A percentile compares a stretch with the other conserved stretches of the same genome.
Evolutionary conservation across 2,113 vertebrate species (phyloP).

Genomic region (Pelecanus crispus): DNA sequence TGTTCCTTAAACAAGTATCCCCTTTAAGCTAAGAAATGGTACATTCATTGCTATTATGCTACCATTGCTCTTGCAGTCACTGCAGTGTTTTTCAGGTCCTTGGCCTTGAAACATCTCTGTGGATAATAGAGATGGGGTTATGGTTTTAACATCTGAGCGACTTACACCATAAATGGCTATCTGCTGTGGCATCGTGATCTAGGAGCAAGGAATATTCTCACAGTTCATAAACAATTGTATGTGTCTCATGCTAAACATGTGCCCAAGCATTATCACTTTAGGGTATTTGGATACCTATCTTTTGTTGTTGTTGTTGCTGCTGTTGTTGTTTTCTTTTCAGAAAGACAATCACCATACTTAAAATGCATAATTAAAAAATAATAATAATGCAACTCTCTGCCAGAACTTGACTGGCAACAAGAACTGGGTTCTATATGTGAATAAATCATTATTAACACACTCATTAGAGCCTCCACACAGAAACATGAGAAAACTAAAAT

Average conservation of each 20-base stretch:
- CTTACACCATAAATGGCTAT: not conserved
- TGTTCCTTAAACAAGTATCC: conserved; percentile 22
- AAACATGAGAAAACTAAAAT: conserved; percentile 14
- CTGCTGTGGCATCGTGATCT: not conserved
- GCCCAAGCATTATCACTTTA: not conserved
- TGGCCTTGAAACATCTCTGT: not conserved
- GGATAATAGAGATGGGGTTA: not conserved
- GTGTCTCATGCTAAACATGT: not conserved
- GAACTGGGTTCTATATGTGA: not conserved
- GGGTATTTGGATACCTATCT: not conserved
- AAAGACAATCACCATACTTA: not conserved
- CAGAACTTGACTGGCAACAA: conserved; percentile 30
- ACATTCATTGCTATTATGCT: not conserved
- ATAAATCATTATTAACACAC: conserved; percentile 11
- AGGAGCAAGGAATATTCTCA: not conserved
- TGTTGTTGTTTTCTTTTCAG: not conserved
- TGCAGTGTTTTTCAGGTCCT: not conserved
- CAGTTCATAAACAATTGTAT: not conserved
- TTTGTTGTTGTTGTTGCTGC: not conserved
- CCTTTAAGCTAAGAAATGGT: not conserved
- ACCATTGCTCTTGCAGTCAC: not conserved
- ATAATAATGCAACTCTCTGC: not conserved
- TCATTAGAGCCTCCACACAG: conserved; percentile 23
- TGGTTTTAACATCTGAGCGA: not conserved
- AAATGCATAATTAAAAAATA: conserved; percentile 17